Evolutionary conservation across 2,113 vertebrate species (phyloP).

Genomic region (Halichoeres trimaculatus): DNA sequence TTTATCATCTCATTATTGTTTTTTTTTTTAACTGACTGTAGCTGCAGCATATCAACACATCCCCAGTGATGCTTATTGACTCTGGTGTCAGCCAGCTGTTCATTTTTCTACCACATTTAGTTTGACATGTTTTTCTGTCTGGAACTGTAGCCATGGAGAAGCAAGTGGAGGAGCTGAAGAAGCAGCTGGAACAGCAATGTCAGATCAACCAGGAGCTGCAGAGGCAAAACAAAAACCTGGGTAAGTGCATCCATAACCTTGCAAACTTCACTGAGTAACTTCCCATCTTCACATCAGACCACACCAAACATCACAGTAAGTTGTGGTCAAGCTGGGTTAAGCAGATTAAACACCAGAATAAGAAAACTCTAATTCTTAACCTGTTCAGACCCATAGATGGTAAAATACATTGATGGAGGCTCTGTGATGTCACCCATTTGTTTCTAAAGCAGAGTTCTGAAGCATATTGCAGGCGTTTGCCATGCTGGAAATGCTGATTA

Average conservation of each 20-base stretch:
- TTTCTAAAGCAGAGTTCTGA: no score
- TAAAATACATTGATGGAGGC: no score
- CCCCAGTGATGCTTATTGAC: neutral
- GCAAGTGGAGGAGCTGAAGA: conserved; percentile 79
- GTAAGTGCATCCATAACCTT: conserved; percentile 59
- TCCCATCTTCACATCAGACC: no score
- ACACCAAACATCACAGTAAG: neutral
- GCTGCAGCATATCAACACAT: neutral
- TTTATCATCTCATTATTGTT: neutral
- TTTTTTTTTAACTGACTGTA: conserved; percentile 2
- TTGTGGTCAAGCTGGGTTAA: neutral
- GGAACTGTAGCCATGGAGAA: conserved; percentile 77
- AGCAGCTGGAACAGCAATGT: conserved; percentile 82
- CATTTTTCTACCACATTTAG: neutral
- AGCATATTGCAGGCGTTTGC: no score
- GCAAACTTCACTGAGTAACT: neutral
- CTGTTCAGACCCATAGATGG: no score
- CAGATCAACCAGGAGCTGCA: conserved; percentile 81
- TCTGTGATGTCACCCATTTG: no score
- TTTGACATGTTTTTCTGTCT: neutral
- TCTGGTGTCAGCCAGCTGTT: neutral
- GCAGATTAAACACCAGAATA: no score
- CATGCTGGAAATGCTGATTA: no score
- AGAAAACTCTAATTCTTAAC: no score
- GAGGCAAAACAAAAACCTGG: conserved; percentile 79